Evolutionary conservation across 2,888 invertebrate species (phyloP), one percentile per base, ranked within the genome.

Genomic region (Calephelis perditalis): DNA sequence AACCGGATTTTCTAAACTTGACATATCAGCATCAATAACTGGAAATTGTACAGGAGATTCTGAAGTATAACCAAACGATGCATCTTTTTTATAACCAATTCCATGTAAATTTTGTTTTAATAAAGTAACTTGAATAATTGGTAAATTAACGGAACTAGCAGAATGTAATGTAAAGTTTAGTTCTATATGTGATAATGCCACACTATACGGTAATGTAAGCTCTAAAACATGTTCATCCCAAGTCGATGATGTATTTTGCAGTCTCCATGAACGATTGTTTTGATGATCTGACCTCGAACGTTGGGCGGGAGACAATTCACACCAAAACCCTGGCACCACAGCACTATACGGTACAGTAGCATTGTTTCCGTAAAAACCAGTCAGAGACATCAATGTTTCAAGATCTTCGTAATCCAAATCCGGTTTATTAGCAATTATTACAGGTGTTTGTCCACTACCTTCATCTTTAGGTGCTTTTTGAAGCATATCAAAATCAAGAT

Each of bases 171-270:
- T 94, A 76, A 97, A 98, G 67, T 95, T 95, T 56, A 98, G 94
- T 78, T 98, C 97, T 36, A 98, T 94, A 74, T 98, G 98, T n/a
- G 97, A 97, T 61, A 98, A 89, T 45, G 93, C 93, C 3, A 94
- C 93, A 57, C 94, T 94, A 67, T 95, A 94, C 0, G 97, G 96
- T 60, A 98, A 79, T 0, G 97, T 96, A 7, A 98, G 86, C 79
- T 98, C 98, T 72, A 98, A 94, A 37, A 98, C 93, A 73, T 98
- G 98, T 76, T 98, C 98, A 75, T 97, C 97, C 96, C 97, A 97
- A 0, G 97, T 97, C 35, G 96, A 96, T 82, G 95, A 94, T 70
- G 97, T 97, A 68, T 95, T 95, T 76, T 97, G 96, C 37, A 97
- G 89, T 59, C 97, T 92, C 97, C 97, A 98, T 0, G 97, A 96